A percentile compares a stretch with the other conserved stretches of the same genome.
Evolutionary conservation across 2,888 invertebrate genomes (phyloP).

Genomic region (Euproctis similis): DNA sequence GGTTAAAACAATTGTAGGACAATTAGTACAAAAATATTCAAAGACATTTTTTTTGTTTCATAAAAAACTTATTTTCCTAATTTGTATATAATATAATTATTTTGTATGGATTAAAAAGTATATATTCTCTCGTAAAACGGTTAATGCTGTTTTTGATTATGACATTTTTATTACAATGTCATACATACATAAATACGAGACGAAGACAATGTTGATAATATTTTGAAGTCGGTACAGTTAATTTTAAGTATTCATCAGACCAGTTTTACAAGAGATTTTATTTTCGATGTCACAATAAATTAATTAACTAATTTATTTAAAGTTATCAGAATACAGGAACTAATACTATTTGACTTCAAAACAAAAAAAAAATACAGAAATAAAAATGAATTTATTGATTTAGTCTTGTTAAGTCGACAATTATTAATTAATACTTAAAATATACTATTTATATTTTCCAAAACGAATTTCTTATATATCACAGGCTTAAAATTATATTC

Average conservation of each 20-base stretch:
- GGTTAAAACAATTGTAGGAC: conserved; percentile 37
- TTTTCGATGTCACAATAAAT: too few species aligned
- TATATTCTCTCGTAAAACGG: conserved; percentile 15
- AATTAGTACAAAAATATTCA: conserved; percentile 63
- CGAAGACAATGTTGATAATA: too few species aligned
- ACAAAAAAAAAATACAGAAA: conserved; percentile 18
- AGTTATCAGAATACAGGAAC: conserved; percentile 8
- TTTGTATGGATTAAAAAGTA: conserved; percentile 12
- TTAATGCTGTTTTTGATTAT: conserved; percentile 1
- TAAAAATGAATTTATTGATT: conserved; percentile 23
- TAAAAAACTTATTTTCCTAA: conserved; percentile 27
- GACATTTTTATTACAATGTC: neutral
- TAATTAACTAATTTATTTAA: too few species aligned
- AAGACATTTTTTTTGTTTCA: too few species aligned
- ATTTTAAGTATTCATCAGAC: too few species aligned
- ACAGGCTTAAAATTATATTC: conserved; percentile 74
- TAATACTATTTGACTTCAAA: conserved; percentile 9
- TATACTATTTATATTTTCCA: too few species aligned
- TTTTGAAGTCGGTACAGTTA: too few species aligned
- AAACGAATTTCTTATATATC: conserved; percentile 70
- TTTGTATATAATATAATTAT: conserved; percentile 22
- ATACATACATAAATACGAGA: too few species aligned
- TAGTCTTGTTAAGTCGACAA: conserved; percentile 40
- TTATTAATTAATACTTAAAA: conserved; percentile 56
- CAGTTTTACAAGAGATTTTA: too few species aligned